Conservation (phyloP, 2,888 invertebrate genomes). For the Dione juno region DNA sequence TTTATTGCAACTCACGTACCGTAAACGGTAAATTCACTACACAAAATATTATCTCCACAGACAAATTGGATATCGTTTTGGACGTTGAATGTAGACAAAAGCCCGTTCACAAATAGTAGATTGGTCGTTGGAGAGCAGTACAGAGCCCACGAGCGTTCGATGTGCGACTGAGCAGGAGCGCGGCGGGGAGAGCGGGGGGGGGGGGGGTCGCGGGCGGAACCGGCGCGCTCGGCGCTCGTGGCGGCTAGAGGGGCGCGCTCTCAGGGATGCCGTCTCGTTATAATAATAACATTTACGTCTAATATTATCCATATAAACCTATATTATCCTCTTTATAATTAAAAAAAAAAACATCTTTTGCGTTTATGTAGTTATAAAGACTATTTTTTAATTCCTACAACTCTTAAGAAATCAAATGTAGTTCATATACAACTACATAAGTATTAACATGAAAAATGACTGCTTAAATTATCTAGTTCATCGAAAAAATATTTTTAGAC, state of each 20-base stretch:
- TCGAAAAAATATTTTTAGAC: neutral
- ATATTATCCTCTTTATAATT: slow-evolving; percentile 9
- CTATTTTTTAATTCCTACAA: neutral
- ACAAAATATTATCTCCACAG: slow-evolving; percentile 70
- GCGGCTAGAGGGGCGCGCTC: slow-evolving; percentile 54
- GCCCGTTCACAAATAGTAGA: slow-evolving; percentile 67
- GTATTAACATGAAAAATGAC: neutral
- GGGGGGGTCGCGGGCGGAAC: slow-evolving; percentile 44
- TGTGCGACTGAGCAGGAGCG: slow-evolving; percentile 67
- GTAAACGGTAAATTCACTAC: slow-evolving; percentile 78
- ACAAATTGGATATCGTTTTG: slow-evolving; percentile 58
- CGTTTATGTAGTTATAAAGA: neutral
- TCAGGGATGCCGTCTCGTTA: slow-evolving; percentile 53
- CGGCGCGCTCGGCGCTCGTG: slow-evolving; percentile 36
- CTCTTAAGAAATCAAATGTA: neutral
- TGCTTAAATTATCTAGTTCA: neutral
- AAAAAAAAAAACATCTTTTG: neutral
- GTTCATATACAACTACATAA: neutral
- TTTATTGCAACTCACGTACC: slow-evolving; percentile 74
- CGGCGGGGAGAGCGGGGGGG: slow-evolving; percentile 47
- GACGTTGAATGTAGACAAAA: slow-evolving; percentile 71
- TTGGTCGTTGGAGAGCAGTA: slow-evolving; percentile 62
- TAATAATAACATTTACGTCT: slow-evolving; percentile 26
- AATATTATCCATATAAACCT: slow-evolving; percentile 1
- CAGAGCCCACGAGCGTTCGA: slow-evolving; percentile 72